Evolutionary conservation across 2,888 invertebrate genomes (phyloP).

Genomic region (Drosophila infuscata): DNA sequence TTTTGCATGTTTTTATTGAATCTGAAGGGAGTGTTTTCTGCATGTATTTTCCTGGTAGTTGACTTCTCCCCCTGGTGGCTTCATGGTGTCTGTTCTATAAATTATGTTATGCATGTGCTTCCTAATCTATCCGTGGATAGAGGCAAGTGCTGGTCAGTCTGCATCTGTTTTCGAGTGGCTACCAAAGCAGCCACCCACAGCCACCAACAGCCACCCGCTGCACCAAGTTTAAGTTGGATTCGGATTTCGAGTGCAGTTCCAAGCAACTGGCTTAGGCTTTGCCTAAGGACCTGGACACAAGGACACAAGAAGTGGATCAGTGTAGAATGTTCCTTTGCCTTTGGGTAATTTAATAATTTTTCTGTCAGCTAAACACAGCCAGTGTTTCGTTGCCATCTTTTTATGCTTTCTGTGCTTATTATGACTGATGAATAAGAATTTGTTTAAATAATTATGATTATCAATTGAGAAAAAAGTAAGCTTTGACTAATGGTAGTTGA

Average conservation of each 20-base stretch:
- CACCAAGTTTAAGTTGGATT: too few relatives aligned
- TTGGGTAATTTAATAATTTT: not conserved
- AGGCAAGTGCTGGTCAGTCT: not conserved
- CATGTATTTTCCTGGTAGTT: not conserved
- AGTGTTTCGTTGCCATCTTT: not conserved
- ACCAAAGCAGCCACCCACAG: not conserved
- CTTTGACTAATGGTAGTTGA: constrained; percentile 5
- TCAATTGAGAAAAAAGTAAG: constrained; percentile 38
- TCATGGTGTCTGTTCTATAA: not conserved
- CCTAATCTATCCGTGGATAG: not conserved
- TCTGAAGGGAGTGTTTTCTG: not conserved
- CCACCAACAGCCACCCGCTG: not conserved
- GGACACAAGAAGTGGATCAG: not conserved
- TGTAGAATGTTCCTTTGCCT: not conserved
- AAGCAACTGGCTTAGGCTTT: not conserved
- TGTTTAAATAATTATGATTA: constrained; percentile 60
- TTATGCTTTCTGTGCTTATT: not conserved
- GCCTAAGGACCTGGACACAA: not conserved
- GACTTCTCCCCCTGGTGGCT: not conserved
- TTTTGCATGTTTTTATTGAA: not conserved
- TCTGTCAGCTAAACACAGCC: not conserved
- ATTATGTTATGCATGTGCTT: not conserved
- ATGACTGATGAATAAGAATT: constrained; percentile 48
- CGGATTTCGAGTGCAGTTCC: not conserved
- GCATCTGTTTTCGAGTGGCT: not conserved